A percentile compares a stretch with the other conserved stretches of the same genome.
Conservation (phyloP, 2,797 vertebrate genomes). For the Trachurus trachurus region DNA sequence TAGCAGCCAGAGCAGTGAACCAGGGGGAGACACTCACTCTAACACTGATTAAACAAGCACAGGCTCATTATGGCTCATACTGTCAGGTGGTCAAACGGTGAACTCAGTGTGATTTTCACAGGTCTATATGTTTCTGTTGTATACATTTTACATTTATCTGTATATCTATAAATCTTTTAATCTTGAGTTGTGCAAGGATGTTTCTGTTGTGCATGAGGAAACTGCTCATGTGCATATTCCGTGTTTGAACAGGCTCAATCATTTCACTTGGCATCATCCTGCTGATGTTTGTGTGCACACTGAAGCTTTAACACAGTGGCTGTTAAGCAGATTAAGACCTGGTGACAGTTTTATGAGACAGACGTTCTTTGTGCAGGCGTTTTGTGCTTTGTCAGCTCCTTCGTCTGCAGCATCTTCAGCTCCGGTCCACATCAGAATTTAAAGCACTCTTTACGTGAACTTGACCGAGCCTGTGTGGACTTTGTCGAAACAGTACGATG, state of each 20-base stretch:
- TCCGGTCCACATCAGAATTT: constrained; percentile 6
- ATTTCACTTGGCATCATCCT: constrained; percentile 32
- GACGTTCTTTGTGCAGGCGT: neutral
- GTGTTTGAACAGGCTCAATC: constrained; percentile 39
- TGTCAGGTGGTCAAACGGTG: neutral
- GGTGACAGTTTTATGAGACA: constrained; percentile 1
- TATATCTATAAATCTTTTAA: neutral
- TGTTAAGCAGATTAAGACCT: constrained; percentile 14
- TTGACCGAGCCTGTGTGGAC: constrained; percentile 42
- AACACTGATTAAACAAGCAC: neutral
- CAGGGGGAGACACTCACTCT: neutral
- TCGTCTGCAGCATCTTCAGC: constrained; percentile 20
- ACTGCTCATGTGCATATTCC: constrained; percentile 15
- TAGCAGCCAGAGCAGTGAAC: constrained; percentile 36
- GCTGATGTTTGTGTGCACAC: neutral
- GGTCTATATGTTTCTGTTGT: neutral
- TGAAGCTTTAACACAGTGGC: neutral
- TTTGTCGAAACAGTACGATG: neutral
- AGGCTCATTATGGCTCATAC: neutral
- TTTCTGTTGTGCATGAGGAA: neutral
- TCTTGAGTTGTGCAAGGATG: neutral
- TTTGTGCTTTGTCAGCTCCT: neutral
- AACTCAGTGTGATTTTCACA: neutral
- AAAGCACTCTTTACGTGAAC: constrained; percentile 3
- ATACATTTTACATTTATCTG: neutral